Evolutionary conservation across 2,113 vertebrate species (phyloP).

Genomic region (Seriola aureovittata): DNA sequence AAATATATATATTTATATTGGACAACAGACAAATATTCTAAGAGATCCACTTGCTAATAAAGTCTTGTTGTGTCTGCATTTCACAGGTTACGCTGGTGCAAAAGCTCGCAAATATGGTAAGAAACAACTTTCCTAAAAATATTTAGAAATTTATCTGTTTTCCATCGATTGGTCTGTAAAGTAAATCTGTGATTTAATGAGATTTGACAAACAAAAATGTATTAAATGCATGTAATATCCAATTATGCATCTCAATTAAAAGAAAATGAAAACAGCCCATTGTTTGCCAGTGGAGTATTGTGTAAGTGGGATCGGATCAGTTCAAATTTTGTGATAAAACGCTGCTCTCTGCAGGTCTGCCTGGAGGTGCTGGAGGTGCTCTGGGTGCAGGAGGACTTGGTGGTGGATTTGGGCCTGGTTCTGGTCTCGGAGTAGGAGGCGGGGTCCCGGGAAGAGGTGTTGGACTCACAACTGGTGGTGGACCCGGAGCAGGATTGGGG

Average conservation of each 20-base stretch:
- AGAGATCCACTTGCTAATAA: background rate
- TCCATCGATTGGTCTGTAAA: background rate
- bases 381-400: constrained; percentile 66
- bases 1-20: background rate
- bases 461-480: constrained; percentile 65
- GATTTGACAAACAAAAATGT: background rate
- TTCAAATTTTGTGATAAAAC: constrained; percentile 11
- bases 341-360: constrained; percentile 40
- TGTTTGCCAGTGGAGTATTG: background rate
- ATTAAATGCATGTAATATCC: background rate
- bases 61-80: background rate
- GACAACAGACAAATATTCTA: background rate
- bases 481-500: constrained; percentile 57
- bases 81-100: constrained; percentile 71
- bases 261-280: background rate
- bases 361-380: constrained; percentile 60
- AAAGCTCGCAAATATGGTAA: constrained; percentile 80
- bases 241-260: background rate
- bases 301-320: background rate
- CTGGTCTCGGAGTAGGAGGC: constrained; percentile 58
- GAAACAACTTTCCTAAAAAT: background rate
- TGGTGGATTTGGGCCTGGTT: constrained; percentile 44
- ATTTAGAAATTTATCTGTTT: too few relatives aligned
- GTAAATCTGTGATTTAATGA: background rate
- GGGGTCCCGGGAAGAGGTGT: constrained; percentile 61